Evolutionary conservation across 2,888 invertebrate genomes (phyloP), one percentile per base, ranked within the genome.

Genomic region (Helleia helle): DNA sequence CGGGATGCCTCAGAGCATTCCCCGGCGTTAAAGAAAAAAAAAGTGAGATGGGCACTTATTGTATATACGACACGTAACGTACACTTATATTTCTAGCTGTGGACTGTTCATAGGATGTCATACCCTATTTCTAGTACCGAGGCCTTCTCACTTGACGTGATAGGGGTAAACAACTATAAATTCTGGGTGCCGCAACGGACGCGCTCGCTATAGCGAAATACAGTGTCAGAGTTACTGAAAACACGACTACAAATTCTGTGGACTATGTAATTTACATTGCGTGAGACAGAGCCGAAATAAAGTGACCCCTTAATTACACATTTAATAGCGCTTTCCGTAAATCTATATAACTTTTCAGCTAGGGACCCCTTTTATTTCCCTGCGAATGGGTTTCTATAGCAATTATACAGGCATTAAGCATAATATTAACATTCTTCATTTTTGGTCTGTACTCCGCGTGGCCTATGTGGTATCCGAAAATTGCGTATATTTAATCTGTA

Each of bases 141-240:
- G n/a, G n/a, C n/a, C n/a, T n/a, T n/a, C n/a, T 34, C 34, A 8
- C 22, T 9, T 22, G 34, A 34, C 34, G 18, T 18, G 34, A 7
- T 12, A 22, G 22, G 34, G 53, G 56, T 60, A 64, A 69, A 68
- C 71, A 68, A 54, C 66, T 44, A 75, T 76, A 75, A 75, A 76
- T 77, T 68, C 58, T 41, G 53, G 41, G 51, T 39, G 56, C 62
- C 56, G 31, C 44, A 47, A 50, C 58, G 63, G 64, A 65, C 63
- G 59, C 58, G 53, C 60, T 63, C 59, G 49, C 60, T 57, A 55
- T 29, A 58, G 51, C 56, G 58, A 49, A 52, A 49, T 41, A 46
- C 40, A 36, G 43, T 37, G 47, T 45, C 40, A 44, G 30, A 41
- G 43, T 40, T 46, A 39, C 43, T 44, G 49, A 44, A 50, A 41